Percentiles rank a stretch among this genome's conserved stretches.
phyloP scores from a whole-genome alignment of 2,888 invertebrate genomes.

The Lasioglossum calceatum region DNA sequence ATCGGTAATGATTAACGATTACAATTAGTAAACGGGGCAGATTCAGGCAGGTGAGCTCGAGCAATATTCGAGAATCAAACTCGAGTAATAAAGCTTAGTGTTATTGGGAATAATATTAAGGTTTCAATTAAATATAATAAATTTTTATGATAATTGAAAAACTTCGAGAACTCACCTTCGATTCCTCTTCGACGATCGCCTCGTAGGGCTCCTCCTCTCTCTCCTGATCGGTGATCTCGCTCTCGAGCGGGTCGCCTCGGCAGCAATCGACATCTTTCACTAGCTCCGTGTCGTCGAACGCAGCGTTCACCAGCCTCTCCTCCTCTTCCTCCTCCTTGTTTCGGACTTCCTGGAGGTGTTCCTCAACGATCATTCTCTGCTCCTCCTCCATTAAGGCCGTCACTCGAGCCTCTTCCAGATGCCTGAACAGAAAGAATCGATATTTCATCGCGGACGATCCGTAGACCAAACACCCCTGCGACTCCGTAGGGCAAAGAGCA shows the following conservation, averaged over 20 bases:
- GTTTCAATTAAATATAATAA: too few relatives aligned
- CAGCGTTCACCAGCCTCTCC: slow-evolving; percentile 87
- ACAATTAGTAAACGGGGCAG: neutral
- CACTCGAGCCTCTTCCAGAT: slow-evolving; percentile 32
- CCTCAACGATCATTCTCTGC: slow-evolving; percentile 85
- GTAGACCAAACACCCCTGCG: neutral
- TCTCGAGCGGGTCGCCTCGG: slow-evolving; percentile 71
- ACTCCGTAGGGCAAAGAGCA: neutral
- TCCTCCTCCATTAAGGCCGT: slow-evolving; percentile 76
- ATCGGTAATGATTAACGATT: neutral
- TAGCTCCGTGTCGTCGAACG: slow-evolving; percentile 63
- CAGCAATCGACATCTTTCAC: slow-evolving; percentile 62
- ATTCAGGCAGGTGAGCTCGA: too few relatives aligned
- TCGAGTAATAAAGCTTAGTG: too few relatives aligned
- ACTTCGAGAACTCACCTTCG: slow-evolving; percentile 71
- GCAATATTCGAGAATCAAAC: too few relatives aligned
- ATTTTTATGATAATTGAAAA: too few relatives aligned
- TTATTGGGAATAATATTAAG: too few relatives aligned
- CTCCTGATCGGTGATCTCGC: slow-evolving; percentile 76
- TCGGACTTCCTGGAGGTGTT: slow-evolving; percentile 85
- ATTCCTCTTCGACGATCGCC: slow-evolving; percentile 78
- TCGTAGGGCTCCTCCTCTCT: slow-evolving; percentile 78
- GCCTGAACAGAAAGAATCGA: slow-evolving; percentile 27
- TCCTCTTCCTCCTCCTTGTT: slow-evolving; percentile 87
- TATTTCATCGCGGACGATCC: neutral